Evolutionary conservation across 2,113 vertebrate species (phyloP), one percentile per base, ranked within the genome.

Genomic region (Steatornis caripensis): DNA sequence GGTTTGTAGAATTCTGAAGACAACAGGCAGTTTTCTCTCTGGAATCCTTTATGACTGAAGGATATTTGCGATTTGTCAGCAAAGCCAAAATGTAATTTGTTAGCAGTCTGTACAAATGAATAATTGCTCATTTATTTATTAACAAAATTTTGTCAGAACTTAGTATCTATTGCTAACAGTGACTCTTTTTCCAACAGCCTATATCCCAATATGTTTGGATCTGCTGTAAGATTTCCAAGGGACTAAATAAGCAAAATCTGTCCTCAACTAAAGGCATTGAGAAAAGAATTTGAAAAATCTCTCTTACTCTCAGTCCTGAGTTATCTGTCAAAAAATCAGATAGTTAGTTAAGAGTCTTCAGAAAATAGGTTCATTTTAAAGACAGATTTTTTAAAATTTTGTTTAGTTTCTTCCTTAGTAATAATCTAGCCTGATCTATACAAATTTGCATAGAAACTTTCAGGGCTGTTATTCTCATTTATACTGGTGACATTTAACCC

Each of bases 351-450:
- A 70, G 34, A 55, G 4, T 53, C 37, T n/a, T 62, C 16, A 91
- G 34, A 58, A 5, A 62, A 29, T 2, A 83, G 1, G 11, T 29
- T 12, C 1, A 34, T 65, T 93, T 84, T 70, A 43, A 91, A 36
- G 23, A 14, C 1, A 34, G 4, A 0, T 0, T n/a, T 77, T 45
- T n/a, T 34, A 6, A n/a, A n/a, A n/a, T 14, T 29, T 18, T 49
- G 9, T 41, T 34, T 34, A 23, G 7, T 60, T 81, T 87, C 23
- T 61, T 85, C 30, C 15, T 39, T 14, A 15, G 5, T 39, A 48
- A 39, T 60, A 39, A 51, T 23, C 55, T 36, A 57, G 6, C 6
- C 20, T 75, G 8, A 57, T 43, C 30, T 76, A 8, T 39, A n/a
- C 3, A 62, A 18, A 62, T 68, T 58, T 80, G 2, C 32, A 30